phyloP scores from a whole-genome alignment of 2,113 vertebrate species.

The Collichthys lucidus region DNA sequence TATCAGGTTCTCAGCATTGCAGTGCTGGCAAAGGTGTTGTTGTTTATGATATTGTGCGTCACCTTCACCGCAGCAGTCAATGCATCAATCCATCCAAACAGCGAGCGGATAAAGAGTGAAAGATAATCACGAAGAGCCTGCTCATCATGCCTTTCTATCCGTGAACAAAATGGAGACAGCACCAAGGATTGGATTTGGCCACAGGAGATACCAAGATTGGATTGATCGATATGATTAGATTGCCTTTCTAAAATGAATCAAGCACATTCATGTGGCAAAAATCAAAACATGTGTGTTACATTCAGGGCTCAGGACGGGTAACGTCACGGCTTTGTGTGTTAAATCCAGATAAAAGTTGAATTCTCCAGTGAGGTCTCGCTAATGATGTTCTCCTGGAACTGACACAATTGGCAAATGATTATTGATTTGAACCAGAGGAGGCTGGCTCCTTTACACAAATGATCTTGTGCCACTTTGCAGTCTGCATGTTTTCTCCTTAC shows the following conservation, averaged over 20 bases:
- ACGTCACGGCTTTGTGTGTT: constrained; percentile 56
- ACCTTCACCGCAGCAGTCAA: constrained; percentile 13
- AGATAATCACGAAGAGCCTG: constrained; percentile 26
- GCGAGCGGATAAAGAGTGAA: constrained; percentile 26
- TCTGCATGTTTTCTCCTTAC: constrained; percentile 57
- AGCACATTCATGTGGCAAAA: constrained; percentile 49
- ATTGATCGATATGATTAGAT: constrained; percentile 73
- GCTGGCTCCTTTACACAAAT: constrained; percentile 53
- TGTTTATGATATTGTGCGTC: constrained; percentile 15
- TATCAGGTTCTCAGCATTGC: neutral
- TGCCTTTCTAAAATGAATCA: constrained; percentile 56
- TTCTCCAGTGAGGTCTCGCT: constrained; percentile 59
- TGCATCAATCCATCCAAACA: constrained; percentile 28
- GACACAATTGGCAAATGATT: constrained; percentile 76
- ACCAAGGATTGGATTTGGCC: constrained; percentile 54
- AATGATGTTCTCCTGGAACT: constrained; percentile 71
- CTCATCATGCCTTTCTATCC: constrained; percentile 19
- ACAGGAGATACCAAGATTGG: constrained; percentile 48
- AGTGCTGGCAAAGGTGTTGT: neutral
- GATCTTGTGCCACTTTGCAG: constrained; percentile 42
- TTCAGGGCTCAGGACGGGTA: constrained; percentile 37
- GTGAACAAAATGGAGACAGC: constrained; percentile 61
- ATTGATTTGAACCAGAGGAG: constrained; percentile 69
- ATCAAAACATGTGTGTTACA: constrained; percentile 41
- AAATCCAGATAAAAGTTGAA: constrained; percentile 64